Evolutionary conservation across 2,113 vertebrate genomes (phyloP), one percentile per base, ranked within the genome.

Genomic region (Scophthalmus maximus): DNA sequence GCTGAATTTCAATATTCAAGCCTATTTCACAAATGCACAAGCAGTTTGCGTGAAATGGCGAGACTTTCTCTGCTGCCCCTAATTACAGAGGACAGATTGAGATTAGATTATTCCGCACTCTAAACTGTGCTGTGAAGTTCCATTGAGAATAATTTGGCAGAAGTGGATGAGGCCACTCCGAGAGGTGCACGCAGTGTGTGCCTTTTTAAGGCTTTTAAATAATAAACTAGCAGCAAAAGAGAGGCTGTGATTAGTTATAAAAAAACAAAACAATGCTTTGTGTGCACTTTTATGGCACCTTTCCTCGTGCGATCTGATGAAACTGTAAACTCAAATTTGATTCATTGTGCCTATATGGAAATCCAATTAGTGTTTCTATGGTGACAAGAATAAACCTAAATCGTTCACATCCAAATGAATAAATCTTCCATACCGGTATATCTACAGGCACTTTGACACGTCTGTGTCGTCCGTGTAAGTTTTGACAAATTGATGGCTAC

Each of bases 51-150:
- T 76, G 15, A 66, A 79, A 83, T 61, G 76, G 71, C 27, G 67
- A 38, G 62, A 60, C 25, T 18, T 73, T 78, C 80, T 86, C 73
- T 68, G 53, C 66, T 59, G 69, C 23, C 63, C 58, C 69, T 86
- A 87, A 87, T 87, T 84, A 80, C 66, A 42, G 58, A 20, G 61
- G 83, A 82, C 80, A 87, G 73, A 87, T 20, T 78, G 68, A 63
- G 56, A 57, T 65, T 70, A 78, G 76, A 84, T 84, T 80, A 87
- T 68, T 61, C 42, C 0, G 25, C 57, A 50, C 22, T 50, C 27
- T 77, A 75, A 83, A 82, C 65, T 78, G 47, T 44, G 63, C 67
- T 72, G 29, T 74, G 58, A 78, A 57, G 8, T 69, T 73, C 72
- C 65, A 50, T 8, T 55, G 57, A 55, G 40, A 53, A 60, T 77